These are phyloP conservation scores for Tetropium fuscum DNA, from an alignment of 2,888 invertebrate genomes.

Conservation along the genomic window DNA sequence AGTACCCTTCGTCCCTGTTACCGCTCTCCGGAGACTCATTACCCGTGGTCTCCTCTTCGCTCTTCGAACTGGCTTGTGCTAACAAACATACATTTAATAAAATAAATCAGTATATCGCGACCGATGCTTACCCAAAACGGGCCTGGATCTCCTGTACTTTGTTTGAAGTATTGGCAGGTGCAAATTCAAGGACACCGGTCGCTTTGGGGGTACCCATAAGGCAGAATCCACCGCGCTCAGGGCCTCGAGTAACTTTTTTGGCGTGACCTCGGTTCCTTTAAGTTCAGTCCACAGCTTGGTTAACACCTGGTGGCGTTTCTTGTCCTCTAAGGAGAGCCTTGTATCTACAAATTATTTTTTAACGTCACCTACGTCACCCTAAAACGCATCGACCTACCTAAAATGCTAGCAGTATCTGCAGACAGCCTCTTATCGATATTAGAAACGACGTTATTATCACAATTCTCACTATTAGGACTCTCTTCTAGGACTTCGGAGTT, in stretches of 20 bases:
- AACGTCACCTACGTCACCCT: not conserved
- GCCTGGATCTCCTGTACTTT: constrained; percentile 65
- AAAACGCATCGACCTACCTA: constrained; percentile 49
- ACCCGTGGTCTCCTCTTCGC: constrained; percentile 74
- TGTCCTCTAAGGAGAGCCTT: constrained; percentile 73
- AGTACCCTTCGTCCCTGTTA: constrained; percentile 85
- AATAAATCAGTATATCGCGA: not conserved
- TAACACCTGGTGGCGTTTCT: constrained; percentile 73
- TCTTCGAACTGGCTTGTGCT: constrained; percentile 67
- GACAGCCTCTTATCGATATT: constrained; percentile 59
- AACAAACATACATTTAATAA: constrained; percentile 23
- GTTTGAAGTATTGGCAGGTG: constrained; percentile 72
- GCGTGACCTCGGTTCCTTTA: constrained; percentile 74
- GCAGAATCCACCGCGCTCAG: constrained; percentile 75
- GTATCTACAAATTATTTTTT: constrained; percentile 60
- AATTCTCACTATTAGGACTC: constrained; percentile 42
- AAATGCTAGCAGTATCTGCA: constrained; percentile 57
- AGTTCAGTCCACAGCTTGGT: constrained; percentile 75
- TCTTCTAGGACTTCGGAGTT: constrained; percentile 62
- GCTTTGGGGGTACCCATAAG: constrained; percentile 75
- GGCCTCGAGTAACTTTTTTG: constrained; percentile 73
- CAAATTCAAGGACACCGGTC: constrained; percentile 78
- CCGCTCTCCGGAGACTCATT: constrained; percentile 82
- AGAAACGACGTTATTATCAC: constrained; percentile 50
- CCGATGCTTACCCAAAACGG: constrained; percentile 62